Evolutionary conservation across 2,113 vertebrate species (phyloP), one percentile per base, ranked within the genome.

Genomic region (Python bivittatus): DNA sequence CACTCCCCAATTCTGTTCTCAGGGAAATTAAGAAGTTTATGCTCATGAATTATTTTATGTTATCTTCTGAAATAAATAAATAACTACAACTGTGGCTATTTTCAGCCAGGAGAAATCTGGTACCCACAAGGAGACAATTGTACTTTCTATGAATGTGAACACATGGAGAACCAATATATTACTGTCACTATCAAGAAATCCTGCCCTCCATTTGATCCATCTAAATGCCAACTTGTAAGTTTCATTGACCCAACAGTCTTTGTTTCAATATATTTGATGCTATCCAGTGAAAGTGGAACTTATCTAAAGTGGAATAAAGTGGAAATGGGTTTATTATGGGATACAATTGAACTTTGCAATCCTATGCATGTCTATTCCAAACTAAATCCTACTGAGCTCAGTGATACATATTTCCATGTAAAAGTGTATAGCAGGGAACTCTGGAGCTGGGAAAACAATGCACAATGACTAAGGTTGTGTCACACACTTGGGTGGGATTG

Each of bases 91-190:
- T 53, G 90, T 93, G 57, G 88, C 57, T 91, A 0, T 53, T 96
- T 96, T 91, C 94, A 98, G 98, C 96, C 93, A 20, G 97, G 96
- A 25, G 91, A 97, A 94, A 9, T 23, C 42, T 98, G 97, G 97
- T 12, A 85, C 0, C 88, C 94, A 17, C 94, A 96, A 0, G 93
- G 38, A 79, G 29, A 97, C 93, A 96, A 38, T 52, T 98, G 98
- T 20, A 96, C 93, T 61, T 92, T 20, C 23, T 94, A 98, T 42
- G 83, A 90, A 42, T 98, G 98, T 95, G 96, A 98, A 92, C 84
- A 48, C 57, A 1, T 95, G 6, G 57, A 2, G 12, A 92, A 95
- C 1, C 79, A 94, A 53, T 95, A 95, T 2, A 42, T 94, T 90
- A 88, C 91, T 92, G 95, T 97, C 5, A 22, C 95, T 7, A 58